Base-by-base conservation (phyloP, 2,113 vertebrate genomes). In the Gavia stellata region DNA sequence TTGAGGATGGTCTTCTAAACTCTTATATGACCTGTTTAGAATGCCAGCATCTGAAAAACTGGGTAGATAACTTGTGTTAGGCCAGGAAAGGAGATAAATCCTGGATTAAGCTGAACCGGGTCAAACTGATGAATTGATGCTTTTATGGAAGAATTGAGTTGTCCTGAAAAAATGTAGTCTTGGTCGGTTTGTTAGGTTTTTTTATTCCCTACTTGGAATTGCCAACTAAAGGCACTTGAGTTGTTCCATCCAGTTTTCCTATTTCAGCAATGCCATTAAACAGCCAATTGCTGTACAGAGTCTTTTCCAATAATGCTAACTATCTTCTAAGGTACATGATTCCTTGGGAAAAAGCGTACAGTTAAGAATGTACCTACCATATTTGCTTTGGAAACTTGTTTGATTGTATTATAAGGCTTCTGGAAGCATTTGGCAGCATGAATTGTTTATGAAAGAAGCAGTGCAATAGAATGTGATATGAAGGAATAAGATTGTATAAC, bases 351-450 rank as follows among this genome's bases (percentile, higher is more conserved):
- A 94, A 88, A 77, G 12, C 15, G 12, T 24, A 25, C 44, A 52
- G 33, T 90, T 88, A 84, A 87, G 92, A 95, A 90, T 12, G 17
- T 17, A 53, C 25, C 29, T 84, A 55, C 44, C 33, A 33, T 52
- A 74, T 88, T 87, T 83, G 50, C 62, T 92, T 88, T 72, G 73
- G 95, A 87, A 95, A 81, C 26, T 44, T 80, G 12, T 25, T 4
- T 17, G 75, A 36, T 65, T 79, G 56, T 55, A 47, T 23, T 47
- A 26, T 31, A 79, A 77, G 91, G 74, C 62, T 96, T 86, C 81
- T 92, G 90, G 95, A 96, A 97, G 63, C 25, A 58, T 89, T 50
- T 81, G 65, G 68, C 55, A 94, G 25, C 25, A 47, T 28, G 59
- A 85, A 79, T 47, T 90, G 33, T 56, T 95, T 80, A 47, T 81